These are phyloP conservation scores for Xanthorhoe spadicearia DNA, from an alignment of 2,888 invertebrate species.

Conservation along the genomic window DNA sequence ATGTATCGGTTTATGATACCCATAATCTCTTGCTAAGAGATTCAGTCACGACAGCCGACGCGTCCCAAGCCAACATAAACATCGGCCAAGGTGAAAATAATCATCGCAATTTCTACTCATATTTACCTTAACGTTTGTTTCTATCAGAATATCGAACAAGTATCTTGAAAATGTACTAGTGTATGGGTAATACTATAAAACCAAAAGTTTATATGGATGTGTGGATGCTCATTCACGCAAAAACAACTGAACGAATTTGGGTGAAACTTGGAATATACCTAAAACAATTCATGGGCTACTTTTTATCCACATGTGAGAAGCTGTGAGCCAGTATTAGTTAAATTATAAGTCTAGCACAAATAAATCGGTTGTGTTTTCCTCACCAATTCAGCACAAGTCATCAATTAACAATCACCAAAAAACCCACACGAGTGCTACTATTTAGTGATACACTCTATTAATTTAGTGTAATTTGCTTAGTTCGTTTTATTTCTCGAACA, in stretches of 20 bases:
- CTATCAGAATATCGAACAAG: too few relatives aligned
- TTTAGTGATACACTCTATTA: neutral
- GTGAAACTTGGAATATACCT: too few relatives aligned
- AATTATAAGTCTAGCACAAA: too few relatives aligned
- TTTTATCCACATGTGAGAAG: too few relatives aligned
- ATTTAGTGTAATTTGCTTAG: neutral
- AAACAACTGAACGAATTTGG: too few relatives aligned
- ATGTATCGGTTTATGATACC: constrained; percentile 23
- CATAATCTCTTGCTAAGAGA: constrained; percentile 38
- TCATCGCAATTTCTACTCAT: neutral
- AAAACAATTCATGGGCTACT: too few relatives aligned
- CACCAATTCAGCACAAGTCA: neutral
- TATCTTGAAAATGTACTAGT: too few relatives aligned
- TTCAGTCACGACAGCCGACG: constrained; percentile 33
- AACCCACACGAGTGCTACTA: neutral
- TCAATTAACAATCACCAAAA: neutral
- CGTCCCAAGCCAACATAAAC: constrained; percentile 29
- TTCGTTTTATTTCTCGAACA: neutral
- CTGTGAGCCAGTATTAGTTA: too few relatives aligned
- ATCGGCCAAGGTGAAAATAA: constrained; percentile 33
- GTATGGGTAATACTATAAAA: too few relatives aligned
- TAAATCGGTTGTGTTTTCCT: neutral
- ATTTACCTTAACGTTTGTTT: too few relatives aligned
- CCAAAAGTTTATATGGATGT: too few relatives aligned
- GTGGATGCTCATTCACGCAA: too few relatives aligned